A percentile compares a stretch with the other conserved stretches of the same genome.
Conservation (phyloP, 2,113 vertebrate species). For the Trinectes maculatus region DNA sequence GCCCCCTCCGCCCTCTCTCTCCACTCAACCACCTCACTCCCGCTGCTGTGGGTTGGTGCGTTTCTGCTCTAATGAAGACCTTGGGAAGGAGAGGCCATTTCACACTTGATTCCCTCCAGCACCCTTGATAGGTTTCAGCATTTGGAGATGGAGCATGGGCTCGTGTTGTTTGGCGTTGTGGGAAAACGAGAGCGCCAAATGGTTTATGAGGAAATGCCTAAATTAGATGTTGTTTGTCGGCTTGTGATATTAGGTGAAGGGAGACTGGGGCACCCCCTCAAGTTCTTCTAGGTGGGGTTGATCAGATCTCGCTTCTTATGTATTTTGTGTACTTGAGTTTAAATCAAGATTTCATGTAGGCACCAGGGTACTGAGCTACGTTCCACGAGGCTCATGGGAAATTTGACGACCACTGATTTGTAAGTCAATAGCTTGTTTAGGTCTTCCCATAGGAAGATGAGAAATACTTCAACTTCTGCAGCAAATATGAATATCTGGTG, state of each 20-base stretch:
- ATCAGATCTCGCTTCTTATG: conserved; percentile 20
- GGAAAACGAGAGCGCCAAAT: conserved; percentile 27
- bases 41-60: conserved; percentile 52
- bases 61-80: conserved; percentile 77
- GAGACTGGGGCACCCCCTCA: background rate
- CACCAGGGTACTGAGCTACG: conserved; percentile 16
- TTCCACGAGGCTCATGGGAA: conserved; percentile 46
- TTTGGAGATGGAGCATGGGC: conserved; percentile 32
- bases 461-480: conserved; percentile 44
- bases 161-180: conserved; percentile 25
- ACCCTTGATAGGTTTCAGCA: conserved; percentile 61
- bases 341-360: conserved; percentile 41
- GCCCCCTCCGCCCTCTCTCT: conserved; percentile 49
- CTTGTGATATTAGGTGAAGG: background rate
- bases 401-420: conserved; percentile 55
- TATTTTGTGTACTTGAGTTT: conserved; percentile 25
- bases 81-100: conserved; percentile 77
- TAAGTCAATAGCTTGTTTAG: conserved; percentile 62
- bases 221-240: conserved; percentile 12
- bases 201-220: conserved; percentile 5
- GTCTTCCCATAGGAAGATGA: conserved; percentile 34
- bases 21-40: conserved; percentile 44
- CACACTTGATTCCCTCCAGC: conserved; percentile 74
- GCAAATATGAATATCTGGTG: conserved; percentile 51
- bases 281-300: background rate